A percentile compares a stretch with the other conserved stretches of the same genome.
These are phyloP conservation scores for Neelides folsomi DNA, from an alignment of 2,888 invertebrate species.

Conservation along the genomic window DNA sequence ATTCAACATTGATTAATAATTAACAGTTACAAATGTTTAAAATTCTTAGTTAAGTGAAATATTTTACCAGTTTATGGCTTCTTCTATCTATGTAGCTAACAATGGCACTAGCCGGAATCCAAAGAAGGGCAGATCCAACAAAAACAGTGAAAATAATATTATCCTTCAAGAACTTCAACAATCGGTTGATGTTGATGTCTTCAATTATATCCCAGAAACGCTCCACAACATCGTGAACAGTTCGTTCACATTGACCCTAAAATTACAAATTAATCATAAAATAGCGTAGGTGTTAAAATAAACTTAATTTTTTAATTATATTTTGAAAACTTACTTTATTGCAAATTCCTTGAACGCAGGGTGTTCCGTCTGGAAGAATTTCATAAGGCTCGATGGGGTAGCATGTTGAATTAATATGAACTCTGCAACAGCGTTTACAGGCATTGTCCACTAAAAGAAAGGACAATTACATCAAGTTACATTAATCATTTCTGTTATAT, in stretches of 20 bases:
- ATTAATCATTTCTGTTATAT: no score
- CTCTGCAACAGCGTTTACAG: slow-evolving; percentile 85
- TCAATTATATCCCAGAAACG: slow-evolving; percentile 96
- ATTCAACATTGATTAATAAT: background rate
- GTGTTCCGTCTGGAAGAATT: slow-evolving; percentile 81
- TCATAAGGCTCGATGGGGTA: slow-evolving; percentile 78
- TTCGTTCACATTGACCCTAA: slow-evolving; percentile 85
- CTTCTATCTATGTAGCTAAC: slow-evolving; percentile 28
- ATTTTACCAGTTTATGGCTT: slow-evolving; percentile 28
- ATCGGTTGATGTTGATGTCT: slow-evolving; percentile 86
- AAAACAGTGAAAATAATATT: slow-evolving; percentile 90
- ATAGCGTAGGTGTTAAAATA: no score
- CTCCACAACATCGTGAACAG: slow-evolving; percentile 87
- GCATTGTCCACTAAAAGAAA: slow-evolving; percentile 87
- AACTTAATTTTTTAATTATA: no score
- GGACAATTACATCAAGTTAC: no score
- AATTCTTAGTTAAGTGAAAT: slow-evolving; percentile 1
- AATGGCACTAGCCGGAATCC: slow-evolving; percentile 59
- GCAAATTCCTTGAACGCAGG: slow-evolving; percentile 93
- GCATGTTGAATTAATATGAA: slow-evolving; percentile 80
- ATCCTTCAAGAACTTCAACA: slow-evolving; percentile 73
- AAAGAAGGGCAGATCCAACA: slow-evolving; percentile 74
- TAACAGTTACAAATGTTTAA: background rate
- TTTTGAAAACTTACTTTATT: slow-evolving; percentile 61
- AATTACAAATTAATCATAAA: slow-evolving; percentile 26